Percentiles rank a stretch among this genome's conserved stretches.
phyloP scores from a whole-genome alignment of 2,797 vertebrate genomes.

The Bufotes viridis region DNA sequence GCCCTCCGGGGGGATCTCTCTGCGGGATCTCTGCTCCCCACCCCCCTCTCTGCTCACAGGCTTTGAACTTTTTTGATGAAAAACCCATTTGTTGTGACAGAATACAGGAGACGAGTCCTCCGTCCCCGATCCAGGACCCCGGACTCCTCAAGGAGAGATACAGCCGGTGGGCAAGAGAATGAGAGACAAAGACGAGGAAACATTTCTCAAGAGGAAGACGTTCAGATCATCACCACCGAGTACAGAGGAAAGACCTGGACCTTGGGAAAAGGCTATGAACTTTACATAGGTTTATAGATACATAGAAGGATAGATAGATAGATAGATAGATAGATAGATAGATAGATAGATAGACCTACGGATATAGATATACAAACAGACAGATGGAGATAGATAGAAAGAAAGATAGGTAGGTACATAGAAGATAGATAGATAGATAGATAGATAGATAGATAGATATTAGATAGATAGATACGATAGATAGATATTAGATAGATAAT shows the following conservation, averaged over 20 bases:
- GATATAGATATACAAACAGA: too few species aligned
- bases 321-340: background rate
- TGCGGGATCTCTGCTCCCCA: slow-evolving; percentile 64
- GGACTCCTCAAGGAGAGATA: background rate
- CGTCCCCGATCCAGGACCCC: background rate
- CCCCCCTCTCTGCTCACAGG: slow-evolving; percentile 54
- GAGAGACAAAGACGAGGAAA: background rate
- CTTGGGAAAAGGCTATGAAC: background rate
- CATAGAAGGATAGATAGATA: background rate
- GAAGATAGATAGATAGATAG: too few species aligned
- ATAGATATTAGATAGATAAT: background rate
- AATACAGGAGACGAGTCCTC: background rate
- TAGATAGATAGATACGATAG: background rate
- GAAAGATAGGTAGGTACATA: too few species aligned
- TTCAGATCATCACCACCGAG: background rate
- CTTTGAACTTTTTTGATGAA: slow-evolving; percentile 34
- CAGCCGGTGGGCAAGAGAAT: background rate
- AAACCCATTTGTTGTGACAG: slow-evolving; percentile 17
- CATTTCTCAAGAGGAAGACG: background rate
- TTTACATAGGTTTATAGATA: background rate
- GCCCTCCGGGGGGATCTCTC: slow-evolving; percentile 53
- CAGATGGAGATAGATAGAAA: too few species aligned
- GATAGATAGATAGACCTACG: too few species aligned
- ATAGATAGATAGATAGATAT: background rate
- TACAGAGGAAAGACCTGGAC: background rate